A percentile compares a stretch with the other conserved stretches of the same genome.
These are phyloP conservation scores for Patagioenas fasciata DNA, from an alignment of 2,113 vertebrate species.

Conservation along the genomic window DNA sequence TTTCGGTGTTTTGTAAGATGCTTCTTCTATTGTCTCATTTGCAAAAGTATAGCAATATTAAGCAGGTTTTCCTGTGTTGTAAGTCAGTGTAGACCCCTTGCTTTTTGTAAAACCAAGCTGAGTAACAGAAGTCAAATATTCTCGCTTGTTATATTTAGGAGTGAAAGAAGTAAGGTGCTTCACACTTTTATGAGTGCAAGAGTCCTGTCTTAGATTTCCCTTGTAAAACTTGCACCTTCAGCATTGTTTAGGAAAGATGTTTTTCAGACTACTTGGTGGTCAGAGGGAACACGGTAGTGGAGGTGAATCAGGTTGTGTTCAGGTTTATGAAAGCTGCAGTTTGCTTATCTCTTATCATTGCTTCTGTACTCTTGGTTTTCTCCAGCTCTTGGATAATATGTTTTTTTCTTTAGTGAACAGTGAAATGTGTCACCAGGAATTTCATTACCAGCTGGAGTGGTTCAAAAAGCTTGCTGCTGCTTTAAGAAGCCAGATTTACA, in stretches of 20 bases:
- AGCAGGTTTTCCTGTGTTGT: neutral
- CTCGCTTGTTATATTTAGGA: neutral
- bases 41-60: neutral
- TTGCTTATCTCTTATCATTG: neutral
- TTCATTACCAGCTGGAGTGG: neutral
- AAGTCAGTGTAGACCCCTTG: neutral
- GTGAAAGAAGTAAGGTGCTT: neutral
- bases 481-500: slow-evolving; percentile 36
- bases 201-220: neutral
- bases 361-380: neutral
- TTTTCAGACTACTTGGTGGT: neutral
- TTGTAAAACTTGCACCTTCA: neutral
- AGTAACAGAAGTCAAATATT: neutral
- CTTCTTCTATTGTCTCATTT: neutral
- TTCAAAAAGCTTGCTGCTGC: slow-evolving; percentile 4
- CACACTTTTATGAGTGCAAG: neutral
- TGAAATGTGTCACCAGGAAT: neutral
- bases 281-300: neutral
- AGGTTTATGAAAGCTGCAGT: neutral
- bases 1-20: neutral
- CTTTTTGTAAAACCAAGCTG: neutral
- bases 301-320: neutral
- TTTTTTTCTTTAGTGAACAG: neutral
- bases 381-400: neutral
- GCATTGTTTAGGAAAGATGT: neutral